Base-by-base conservation (phyloP, 2,113 vertebrate species). In the Guaruba guarouba region DNA sequence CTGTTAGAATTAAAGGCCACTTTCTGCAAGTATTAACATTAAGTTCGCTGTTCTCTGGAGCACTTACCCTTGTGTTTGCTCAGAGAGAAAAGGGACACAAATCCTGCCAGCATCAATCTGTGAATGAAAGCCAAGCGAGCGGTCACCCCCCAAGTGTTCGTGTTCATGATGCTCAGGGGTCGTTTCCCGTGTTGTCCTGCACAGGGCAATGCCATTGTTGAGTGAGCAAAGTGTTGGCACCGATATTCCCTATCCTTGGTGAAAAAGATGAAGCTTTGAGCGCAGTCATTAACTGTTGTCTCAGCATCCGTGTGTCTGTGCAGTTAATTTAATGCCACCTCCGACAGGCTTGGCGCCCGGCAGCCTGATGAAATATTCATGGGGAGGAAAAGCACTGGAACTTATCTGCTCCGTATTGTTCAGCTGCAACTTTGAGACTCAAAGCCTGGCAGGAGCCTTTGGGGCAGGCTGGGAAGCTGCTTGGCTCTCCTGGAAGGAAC, bases 351-450 rank as follows among this genome's bases (percentile, higher is more conserved):
- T 28, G 77, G 86, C 11, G 54, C 76, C 93, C 70, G 7, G 90
- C 82, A 69, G 82, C 82, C 86, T 74, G 6, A 82, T 92, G 90
- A 74, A 92, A 90, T 90, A 92, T 92, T 90, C 70, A 90, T 92
- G 77, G 59, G 1, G 37, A 79, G 77, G 81, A 62, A 46, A 54
- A 81, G 80, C 69, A 17, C 55, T 66, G 80, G 75, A 77, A 85
- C 75, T 85, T 81, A 81, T 85, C 89, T 85, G 75, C 44, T 80
- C 55, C 1, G 11, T 43, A 12, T 70, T 81, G 85, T 71, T 81
- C 73, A 31, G 75, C 37, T 39, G 64, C 69, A 39, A 61, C 80
- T 84, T 66, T 5, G 55, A 80, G 89, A 33, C 63, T 76, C 22
- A 22, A 55, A 92, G 31, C 68, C 80, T 33, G 83, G 43, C 67